Conservation (phyloP, 2,888 invertebrate species). For the Oscheius sp. region DNA sequence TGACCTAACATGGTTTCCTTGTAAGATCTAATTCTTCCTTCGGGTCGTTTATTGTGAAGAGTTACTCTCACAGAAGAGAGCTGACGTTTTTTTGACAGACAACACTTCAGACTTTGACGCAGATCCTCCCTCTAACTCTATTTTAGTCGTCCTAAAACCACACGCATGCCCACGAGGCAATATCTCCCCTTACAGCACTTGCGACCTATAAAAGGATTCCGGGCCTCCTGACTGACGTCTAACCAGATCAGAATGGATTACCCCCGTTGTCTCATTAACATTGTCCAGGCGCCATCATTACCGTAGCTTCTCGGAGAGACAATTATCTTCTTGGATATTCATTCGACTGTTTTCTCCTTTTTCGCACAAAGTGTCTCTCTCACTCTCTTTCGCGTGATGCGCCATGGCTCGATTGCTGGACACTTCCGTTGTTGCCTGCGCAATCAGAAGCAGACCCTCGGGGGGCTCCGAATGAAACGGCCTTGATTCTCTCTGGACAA, state of each 20-base stretch:
- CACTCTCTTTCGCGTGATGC: conserved; percentile 21
- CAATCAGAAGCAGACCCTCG: conserved; percentile 28
- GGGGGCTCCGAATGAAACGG: conserved; percentile 19
- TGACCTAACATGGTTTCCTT: no score
- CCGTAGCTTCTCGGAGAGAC: background rate
- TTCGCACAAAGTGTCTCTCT: background rate
- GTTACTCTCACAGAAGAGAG: no score
- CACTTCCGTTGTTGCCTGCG: conserved; percentile 14
- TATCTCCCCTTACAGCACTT: no score
- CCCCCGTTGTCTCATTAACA: background rate
- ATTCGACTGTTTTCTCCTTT: conserved; percentile 12
- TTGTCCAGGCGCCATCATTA: background rate
- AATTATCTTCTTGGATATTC: conserved; percentile 1
- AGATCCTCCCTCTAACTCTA: no score
- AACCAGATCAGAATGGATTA: background rate
- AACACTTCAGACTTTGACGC: no score
- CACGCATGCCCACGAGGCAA: no score
- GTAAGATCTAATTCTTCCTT: no score
- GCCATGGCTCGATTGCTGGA: conserved; percentile 2
- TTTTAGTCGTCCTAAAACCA: no score
- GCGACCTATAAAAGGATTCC: background rate
- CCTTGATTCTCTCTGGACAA: conserved; percentile 1
- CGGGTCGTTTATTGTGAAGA: no score
- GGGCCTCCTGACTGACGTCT: background rate
- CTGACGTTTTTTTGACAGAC: no score